phyloP scores from a whole-genome alignment of 2,797 vertebrate genomes.

The Nannoperca australis region DNA sequence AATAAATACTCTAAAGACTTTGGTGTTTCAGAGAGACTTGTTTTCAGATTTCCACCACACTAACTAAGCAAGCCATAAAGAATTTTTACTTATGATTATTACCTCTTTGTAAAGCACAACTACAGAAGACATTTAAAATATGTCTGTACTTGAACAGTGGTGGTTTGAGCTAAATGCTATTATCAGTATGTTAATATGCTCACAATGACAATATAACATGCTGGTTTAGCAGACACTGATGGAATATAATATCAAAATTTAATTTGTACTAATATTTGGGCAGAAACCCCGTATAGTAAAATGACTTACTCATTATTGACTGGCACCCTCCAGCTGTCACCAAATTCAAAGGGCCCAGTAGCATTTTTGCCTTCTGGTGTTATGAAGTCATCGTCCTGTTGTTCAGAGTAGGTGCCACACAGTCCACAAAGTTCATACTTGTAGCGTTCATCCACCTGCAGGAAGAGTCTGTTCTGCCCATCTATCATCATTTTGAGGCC shows the following conservation, averaged over 20 bases:
- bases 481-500: conserved; percentile 87
- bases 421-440: conserved; percentile 86
- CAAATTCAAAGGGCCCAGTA: conserved; percentile 82
- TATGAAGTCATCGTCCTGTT: conserved; percentile 86
- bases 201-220: not conserved
- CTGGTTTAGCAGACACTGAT: not conserved
- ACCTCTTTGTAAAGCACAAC: not conserved
- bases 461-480: conserved; percentile 84
- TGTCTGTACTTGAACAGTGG: not conserved
- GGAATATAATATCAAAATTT: not conserved
- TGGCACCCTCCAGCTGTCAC: conserved; percentile 86
- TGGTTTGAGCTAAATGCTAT: not conserved
- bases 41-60: too few species aligned
- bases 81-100: not conserved
- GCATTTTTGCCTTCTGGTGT: conserved; percentile 78
- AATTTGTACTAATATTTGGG: not conserved
- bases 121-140: not conserved
- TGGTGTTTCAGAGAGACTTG: too few species aligned
- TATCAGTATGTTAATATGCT: not conserved
- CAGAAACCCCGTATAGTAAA: not conserved
- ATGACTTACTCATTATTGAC: conserved; percentile 80
- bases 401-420: conserved; percentile 88
- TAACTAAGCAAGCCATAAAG: not conserved
- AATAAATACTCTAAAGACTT: too few species aligned
- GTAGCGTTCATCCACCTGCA: conserved; percentile 87